These are phyloP conservation scores for Zhuqinia jingwanae DNA, from an alignment of 2,888 invertebrate genomes.

Conservation along the genomic window DNA sequence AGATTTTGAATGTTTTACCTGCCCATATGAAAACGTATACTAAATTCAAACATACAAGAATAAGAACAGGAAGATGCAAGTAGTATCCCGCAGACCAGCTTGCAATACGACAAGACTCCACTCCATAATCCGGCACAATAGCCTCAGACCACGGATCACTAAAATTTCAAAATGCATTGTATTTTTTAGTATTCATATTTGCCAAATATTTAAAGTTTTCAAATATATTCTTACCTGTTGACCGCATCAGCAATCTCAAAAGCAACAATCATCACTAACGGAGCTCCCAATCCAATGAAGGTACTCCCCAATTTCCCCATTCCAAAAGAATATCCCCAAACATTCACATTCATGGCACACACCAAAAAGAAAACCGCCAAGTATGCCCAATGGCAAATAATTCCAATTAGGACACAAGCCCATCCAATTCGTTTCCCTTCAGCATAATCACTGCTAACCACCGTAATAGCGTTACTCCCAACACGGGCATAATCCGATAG, in stretches of 20 bases:
- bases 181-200: too few species aligned
- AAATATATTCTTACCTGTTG: slow-evolving; percentile 3
- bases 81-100: slow-evolving; percentile 17
- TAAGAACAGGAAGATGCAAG: neutral
- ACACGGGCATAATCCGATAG: neutral
- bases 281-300: neutral
- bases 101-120: slow-evolving; percentile 7
- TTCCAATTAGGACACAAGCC: neutral
- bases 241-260: neutral
- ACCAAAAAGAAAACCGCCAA: neutral
- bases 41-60: neutral
- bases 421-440: neutral
- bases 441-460: slow-evolving; percentile 23
- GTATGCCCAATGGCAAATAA: neutral
- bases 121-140: slow-evolving; percentile 34
- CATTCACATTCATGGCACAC: neutral
- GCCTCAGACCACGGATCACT: slow-evolving; percentile 12
- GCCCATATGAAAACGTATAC: neutral
- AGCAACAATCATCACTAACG: neutral
- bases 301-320: too few species aligned
- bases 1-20: neutral
- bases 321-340: too few species aligned
- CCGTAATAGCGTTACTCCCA: neutral
- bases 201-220: neutral
- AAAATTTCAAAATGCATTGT: neutral